Percentiles rank a stretch among this genome's conserved stretches.
phyloP scores from a whole-genome alignment of 2,888 invertebrate genomes.

The Venustoraphidia nigricollis region DNA sequence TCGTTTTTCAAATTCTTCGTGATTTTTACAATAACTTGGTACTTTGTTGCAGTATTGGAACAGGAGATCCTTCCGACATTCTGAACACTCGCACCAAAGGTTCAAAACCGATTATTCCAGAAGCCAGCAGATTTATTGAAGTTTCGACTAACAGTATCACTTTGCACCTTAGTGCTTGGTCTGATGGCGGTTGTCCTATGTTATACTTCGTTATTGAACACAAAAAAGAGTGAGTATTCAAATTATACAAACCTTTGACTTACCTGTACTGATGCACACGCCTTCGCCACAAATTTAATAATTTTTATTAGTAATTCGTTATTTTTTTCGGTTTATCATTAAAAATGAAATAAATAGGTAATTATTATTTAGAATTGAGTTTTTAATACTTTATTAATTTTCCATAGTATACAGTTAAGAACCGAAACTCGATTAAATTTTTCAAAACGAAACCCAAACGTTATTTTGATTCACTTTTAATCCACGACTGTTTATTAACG shows the following conservation, averaged over 20 bases:
- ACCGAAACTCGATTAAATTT: too few relatives aligned
- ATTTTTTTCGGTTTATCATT: too few relatives aligned
- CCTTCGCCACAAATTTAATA: too few relatives aligned
- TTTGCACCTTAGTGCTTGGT: slow-evolving; percentile 84
- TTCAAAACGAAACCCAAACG: too few relatives aligned
- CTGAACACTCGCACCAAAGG: slow-evolving; percentile 83
- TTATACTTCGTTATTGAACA: slow-evolving; percentile 89
- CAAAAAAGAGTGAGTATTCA: slow-evolving; percentile 61
- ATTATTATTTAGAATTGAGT: too few relatives aligned
- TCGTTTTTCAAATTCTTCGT: too few relatives aligned
- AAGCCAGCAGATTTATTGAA: slow-evolving; percentile 80
- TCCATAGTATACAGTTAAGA: too few relatives aligned
- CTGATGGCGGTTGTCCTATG: slow-evolving; percentile 91
- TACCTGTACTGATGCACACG: too few relatives aligned
- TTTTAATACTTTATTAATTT: too few relatives aligned
- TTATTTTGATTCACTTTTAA: too few relatives aligned
- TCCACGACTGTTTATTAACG: background rate
- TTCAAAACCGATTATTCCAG: slow-evolving; percentile 83
- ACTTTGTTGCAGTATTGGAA: slow-evolving; percentile 55
- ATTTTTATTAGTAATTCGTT: too few relatives aligned
- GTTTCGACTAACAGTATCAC: slow-evolving; percentile 88
- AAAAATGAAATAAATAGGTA: too few relatives aligned
- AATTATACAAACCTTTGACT: background rate
- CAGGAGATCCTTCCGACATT: slow-evolving; percentile 79
- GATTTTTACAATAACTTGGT: background rate